phyloP scores from a whole-genome alignment of 2,888 invertebrate species.

The Leucoma salicis region DNA sequence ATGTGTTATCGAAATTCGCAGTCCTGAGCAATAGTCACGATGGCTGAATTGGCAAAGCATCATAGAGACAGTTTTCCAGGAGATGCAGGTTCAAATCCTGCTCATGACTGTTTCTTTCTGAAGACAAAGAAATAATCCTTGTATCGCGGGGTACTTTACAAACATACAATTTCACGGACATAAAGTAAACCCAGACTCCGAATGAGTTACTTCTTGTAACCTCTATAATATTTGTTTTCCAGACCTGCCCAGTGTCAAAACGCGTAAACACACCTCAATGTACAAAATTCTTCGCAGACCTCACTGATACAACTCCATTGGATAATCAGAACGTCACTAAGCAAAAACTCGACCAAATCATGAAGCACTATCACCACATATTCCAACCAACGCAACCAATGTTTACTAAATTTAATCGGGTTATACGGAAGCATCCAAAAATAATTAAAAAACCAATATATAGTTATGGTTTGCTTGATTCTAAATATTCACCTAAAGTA shows the following conservation, averaged over 20 bases:
- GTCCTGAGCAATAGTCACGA: no score
- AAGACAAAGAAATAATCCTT: no score
- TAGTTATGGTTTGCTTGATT: conserved; percentile 49
- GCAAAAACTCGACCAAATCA: conserved; percentile 33
- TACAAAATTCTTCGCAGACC: conserved; percentile 44
- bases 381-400: conserved; percentile 29
- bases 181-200: no score
- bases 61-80: no score
- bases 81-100: no score
- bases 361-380: conserved; percentile 45
- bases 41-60: no score
- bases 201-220: no score
- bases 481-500: conserved; percentile 47
- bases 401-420: conserved; percentile 2
- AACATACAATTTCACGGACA: no score
- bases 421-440: conserved; percentile 14
- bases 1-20: no score
- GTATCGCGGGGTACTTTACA: no score
- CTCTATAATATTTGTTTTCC: conserved; percentile 31
- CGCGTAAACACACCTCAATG: conserved; percentile 49
- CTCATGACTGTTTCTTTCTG: no score
- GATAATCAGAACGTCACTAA: conserved; percentile 29
- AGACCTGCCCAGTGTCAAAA: conserved; percentile 62
- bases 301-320: conserved; percentile 39
- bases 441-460: conserved; percentile 37